Base-by-base conservation (phyloP, 2,888 invertebrate genomes). In the Anarsia innoxiella region DNA sequence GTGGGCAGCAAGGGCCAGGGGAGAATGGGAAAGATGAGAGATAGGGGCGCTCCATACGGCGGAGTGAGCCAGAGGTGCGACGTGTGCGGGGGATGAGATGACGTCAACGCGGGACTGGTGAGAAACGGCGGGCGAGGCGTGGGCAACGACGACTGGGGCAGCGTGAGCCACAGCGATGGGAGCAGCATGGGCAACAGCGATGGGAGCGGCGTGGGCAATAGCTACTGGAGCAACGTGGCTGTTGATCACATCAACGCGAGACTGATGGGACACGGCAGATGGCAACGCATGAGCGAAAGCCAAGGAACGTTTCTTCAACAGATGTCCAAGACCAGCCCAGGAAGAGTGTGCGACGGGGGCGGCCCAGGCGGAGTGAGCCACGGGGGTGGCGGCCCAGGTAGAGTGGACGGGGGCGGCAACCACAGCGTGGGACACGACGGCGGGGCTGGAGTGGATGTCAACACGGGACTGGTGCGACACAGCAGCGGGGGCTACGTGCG, bases 401-500 rank as follows among this genome's bases (percentile, higher is more conserved):
- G 71, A 59, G 25, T 63, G 63, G 31, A 60, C 52, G 14, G 48
- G 26, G 35, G 48, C 53, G 33, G 49, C 39, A 11, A 51, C 48
- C 2, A 57, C 41, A 19, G 57, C 51, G 28, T 68, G 62, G 53
- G 57, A 56, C 12, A 67, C 51, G 49, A 64, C 43, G 48, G 68
- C 60, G 39, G 66, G 15, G 14, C 14, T 12, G 13, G 56, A 45
- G 53, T 59, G 66, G 23, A 65, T 59, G 41, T 80, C 76, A 2
- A 76, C 68, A 37, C 86, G 82, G 54, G 87, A 86, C 55, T 86
- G 86, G 60, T 82, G 86, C 12, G 84, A 85, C 13, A 86, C 85
- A 36, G 74, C 76, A 9, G 32, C 43, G 23, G 85, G 75, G 30
- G 79, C 80, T 54, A 15, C 36, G 29, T 27, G 27, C 6, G 37